Base-by-base conservation (phyloP, 2,888 invertebrate genomes). In the Drosophila pseudotalamancana region DNA sequence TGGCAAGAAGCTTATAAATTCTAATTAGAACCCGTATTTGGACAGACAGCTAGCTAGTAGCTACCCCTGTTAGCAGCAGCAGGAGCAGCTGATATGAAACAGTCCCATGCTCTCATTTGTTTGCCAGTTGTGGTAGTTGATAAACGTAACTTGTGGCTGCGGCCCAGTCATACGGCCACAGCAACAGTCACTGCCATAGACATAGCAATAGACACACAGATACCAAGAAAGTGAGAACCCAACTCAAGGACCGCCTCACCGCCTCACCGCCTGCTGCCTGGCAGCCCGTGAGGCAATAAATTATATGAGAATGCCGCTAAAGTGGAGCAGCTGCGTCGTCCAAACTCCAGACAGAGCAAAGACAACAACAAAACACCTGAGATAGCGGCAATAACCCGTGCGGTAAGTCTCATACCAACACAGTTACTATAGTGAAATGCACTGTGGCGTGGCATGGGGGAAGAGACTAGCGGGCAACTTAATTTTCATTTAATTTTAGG, bases 231-330 rank as follows among this genome's bases (percentile, higher is more conserved):
- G 14, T 27, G 25, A 21, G 23, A 11, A 80, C 69, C 84, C 54
- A 54, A 77, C 84, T 80, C 82, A 78, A 64, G 46, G 51, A 40
- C 37, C 63, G 57, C 56, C 74, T 57, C 55, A 54, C 55, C 43
- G n/a, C n/a, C n/a, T n/a, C n/a, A n/a, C n/a, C n/a, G n/a, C n/a
- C 45, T 31, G 46, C 51, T 59, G 56, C 51, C 63, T 83, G 74
- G 54, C 77, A 53, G 60, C 43, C 57, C 59, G 64, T 69, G 54
- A 62, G 69, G 88, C 71, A 84, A 84, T 84, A 84, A 84, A 84
- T 84, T 84, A 84, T 81, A 87, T 77, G 85, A 88, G 87, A 81
- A 87, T 78, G 88, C 88, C 84, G 82, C 88, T 72, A 88, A 83
- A 83, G 87, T 77, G 81, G 83, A 83, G 80, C 83, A 83, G 83